These are phyloP conservation scores for Drosophila repleta DNA, from an alignment of 1,140 invertebrate species.

Conservation along the genomic window DNA sequence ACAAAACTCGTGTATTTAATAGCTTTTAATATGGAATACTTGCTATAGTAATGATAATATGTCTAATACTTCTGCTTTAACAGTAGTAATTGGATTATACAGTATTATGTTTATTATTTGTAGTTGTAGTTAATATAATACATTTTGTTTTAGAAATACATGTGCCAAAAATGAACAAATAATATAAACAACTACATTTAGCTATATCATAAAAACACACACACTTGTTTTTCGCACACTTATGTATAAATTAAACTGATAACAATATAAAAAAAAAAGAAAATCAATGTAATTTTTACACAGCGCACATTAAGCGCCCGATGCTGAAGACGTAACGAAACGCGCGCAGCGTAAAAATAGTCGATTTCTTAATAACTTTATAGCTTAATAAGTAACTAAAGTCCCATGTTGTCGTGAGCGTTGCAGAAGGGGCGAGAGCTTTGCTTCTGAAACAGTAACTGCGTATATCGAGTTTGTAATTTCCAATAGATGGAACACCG, in stretches of 20 bases:
- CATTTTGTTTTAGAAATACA: slow-evolving; percentile 58
- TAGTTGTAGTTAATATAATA: slow-evolving; percentile 75
- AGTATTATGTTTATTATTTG: slow-evolving; percentile 62
- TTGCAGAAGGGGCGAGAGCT: slow-evolving; percentile 16
- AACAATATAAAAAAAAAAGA: slow-evolving; percentile 43
- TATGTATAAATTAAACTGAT: slow-evolving; percentile 33
- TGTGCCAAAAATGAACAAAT: slow-evolving; percentile 65
- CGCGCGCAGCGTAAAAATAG: slow-evolving; percentile 53
- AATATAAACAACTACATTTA: slow-evolving; percentile 50
- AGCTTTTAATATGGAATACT: slow-evolving; percentile 53
- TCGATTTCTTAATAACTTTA: slow-evolving; percentile 32
- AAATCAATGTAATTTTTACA: slow-evolving; percentile 50
- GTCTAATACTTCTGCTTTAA: slow-evolving; percentile 58
- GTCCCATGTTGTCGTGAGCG: slow-evolving; percentile 61
- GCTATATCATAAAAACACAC: slow-evolving; percentile 41
- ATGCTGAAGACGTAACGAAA: slow-evolving; percentile 52
- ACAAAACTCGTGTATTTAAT: slow-evolving; percentile 76
- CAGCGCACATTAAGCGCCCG: slow-evolving; percentile 48
- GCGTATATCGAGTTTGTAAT: slow-evolving; percentile 60
- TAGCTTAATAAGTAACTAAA: slow-evolving; percentile 73
- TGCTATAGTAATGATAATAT: slow-evolving; percentile 65
- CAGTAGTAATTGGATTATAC: slow-evolving; percentile 74
- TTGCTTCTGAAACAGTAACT: slow-evolving; percentile 57
- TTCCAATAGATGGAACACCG: slow-evolving; percentile 64
- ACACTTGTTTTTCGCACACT: slow-evolving; percentile 56